Conservation (phyloP, 2,113 vertebrate species). For the Callopanchax toddi region DNA sequence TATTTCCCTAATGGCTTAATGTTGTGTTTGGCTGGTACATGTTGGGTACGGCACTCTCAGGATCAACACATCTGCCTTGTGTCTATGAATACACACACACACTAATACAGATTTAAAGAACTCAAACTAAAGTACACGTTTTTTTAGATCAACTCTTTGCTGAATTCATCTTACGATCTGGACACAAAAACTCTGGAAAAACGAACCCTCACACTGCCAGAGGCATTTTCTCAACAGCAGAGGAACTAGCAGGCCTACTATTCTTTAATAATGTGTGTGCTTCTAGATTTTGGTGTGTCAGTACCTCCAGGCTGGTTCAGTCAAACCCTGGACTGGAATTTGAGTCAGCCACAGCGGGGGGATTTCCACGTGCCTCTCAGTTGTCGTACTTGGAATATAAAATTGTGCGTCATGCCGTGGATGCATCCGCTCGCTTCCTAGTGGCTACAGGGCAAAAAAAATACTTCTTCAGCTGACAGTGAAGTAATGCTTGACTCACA, state of each 20-base stretch:
- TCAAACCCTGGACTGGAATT: constrained; percentile 73
- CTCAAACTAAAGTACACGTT: not conserved
- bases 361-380: constrained; percentile 73
- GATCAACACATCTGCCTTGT: constrained; percentile 27
- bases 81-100: constrained; percentile 1
- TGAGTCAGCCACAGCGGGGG: constrained; percentile 61
- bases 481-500: constrained; percentile 64
- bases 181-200: not conserved
- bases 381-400: constrained; percentile 51
- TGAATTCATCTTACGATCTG: too few species aligned
- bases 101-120: not conserved
- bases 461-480: constrained; percentile 52
- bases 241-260: not conserved
- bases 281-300: constrained; percentile 27
- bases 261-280: constrained; percentile 18
- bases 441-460: constrained; percentile 52
- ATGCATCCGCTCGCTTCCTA: constrained; percentile 64
- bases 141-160: too few species aligned
- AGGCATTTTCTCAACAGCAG: not conserved
- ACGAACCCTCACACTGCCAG: too few species aligned
- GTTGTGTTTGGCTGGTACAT: constrained; percentile 45
- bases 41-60: constrained; percentile 31
- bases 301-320: constrained; percentile 68
- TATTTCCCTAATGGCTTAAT: constrained; percentile 60
- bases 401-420: constrained; percentile 60